Evolutionary conservation across 1,140 invertebrate genomes (phyloP).

Genomic region (Cheumatopsyche charites): DNA sequence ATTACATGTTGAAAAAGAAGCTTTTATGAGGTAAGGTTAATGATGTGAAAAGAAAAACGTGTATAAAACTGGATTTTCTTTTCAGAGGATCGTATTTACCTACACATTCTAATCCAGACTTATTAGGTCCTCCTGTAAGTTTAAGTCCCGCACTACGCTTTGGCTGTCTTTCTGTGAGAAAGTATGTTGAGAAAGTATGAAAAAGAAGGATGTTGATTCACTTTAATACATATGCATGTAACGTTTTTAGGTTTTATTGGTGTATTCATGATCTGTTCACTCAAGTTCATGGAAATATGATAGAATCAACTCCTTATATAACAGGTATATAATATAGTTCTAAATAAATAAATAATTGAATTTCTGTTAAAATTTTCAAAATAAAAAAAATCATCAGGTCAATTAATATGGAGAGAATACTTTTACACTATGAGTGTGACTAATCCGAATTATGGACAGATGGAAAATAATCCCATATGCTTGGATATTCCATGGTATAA

Average conservation of each 20-base stretch:
- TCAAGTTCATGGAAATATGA: constrained; percentile 59
- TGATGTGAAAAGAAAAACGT: too few relatives aligned
- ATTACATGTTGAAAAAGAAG: constrained; percentile 64
- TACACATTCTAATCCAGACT: constrained; percentile 72
- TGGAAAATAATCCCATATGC: constrained; percentile 76
- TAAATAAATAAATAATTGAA: neutral
- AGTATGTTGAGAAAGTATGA: constrained; percentile 49
- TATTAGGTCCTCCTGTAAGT: constrained; percentile 70
- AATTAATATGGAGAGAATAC: constrained; percentile 81
- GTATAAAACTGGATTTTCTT: neutral
- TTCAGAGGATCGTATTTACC: constrained; percentile 66
- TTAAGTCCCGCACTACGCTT: constrained; percentile 72
- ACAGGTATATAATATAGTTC: constrained; percentile 50
- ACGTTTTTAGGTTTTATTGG: constrained; percentile 68
- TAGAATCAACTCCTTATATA: constrained; percentile 55
- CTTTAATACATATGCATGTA: constrained; percentile 3
- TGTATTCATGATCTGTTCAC: constrained; percentile 67
- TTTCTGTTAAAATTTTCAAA: constrained; percentile 25
- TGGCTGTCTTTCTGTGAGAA: constrained; percentile 68
- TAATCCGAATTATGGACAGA: constrained; percentile 69
- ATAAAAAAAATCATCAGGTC: constrained; percentile 60
- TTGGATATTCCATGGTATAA: constrained; percentile 75
- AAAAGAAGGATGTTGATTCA: neutral
- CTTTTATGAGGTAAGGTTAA: constrained; percentile 59
- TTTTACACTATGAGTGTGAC: constrained; percentile 78